Evolutionary conservation across 2,797 vertebrate genomes (phyloP).

Genomic region (Nothura maculosa): DNA sequence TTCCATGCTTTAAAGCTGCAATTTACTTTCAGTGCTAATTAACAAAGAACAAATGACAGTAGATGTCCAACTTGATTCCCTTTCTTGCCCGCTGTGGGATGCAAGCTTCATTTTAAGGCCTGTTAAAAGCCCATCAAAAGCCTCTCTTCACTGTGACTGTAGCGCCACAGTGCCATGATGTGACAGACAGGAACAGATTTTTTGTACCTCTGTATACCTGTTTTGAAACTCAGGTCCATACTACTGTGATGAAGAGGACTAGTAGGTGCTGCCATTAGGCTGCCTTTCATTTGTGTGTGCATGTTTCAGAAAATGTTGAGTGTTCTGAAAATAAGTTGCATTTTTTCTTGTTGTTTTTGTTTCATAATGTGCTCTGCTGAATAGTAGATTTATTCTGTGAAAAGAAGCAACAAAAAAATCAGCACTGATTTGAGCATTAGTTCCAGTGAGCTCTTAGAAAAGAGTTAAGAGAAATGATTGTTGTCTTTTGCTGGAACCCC

Average conservation of each 20-base stretch:
- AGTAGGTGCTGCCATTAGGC: not conserved
- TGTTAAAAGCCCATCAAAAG: not conserved
- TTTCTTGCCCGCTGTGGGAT: not conserved
- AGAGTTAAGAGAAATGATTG: not conserved
- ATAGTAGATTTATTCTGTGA: not conserved
- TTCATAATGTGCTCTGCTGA: not conserved
- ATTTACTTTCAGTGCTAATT: not conserved
- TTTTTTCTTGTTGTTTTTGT: not conserved
- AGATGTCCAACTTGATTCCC: not conserved
- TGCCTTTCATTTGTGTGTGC: not conserved
- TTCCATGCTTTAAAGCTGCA: not conserved
- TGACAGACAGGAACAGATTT: not conserved
- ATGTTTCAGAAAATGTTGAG: not conserved
- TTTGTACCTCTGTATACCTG: rapidly evolving
- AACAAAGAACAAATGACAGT: not conserved
- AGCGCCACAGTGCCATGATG: not conserved
- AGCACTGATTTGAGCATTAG: not conserved
- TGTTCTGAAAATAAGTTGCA: not conserved
- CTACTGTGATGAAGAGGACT: not conserved
- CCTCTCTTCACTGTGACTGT: not conserved
- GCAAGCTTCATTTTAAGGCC: not conserved
- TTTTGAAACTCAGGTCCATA: not conserved
- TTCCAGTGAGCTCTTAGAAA: not conserved
- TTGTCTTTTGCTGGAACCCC: not conserved
- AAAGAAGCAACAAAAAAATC: not conserved